phyloP scores from a whole-genome alignment of 2,113 vertebrate species.

The Carassius auratus region DNA sequence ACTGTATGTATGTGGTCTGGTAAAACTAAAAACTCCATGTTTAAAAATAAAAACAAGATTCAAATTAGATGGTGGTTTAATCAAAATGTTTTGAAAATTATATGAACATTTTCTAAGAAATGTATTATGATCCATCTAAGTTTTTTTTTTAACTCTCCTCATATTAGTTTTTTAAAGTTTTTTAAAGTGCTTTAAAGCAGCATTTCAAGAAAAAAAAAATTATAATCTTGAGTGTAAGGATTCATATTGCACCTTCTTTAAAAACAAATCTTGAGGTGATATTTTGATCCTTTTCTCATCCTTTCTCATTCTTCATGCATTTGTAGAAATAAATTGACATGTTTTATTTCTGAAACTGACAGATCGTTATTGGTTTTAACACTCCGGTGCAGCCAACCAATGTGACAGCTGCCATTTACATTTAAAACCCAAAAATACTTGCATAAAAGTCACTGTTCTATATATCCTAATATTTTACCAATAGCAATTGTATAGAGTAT shows the following conservation, averaged over 20 bases:
- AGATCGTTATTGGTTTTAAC: background rate
- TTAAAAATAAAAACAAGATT: background rate
- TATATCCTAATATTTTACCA: background rate
- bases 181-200: background rate
- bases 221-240: background rate
- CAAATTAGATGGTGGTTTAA: background rate
- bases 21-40: background rate
- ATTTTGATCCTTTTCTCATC: background rate
- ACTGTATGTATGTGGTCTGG: background rate
- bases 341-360: constrained; percentile 2
- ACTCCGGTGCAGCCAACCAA: background rate
- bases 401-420: background rate
- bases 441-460: background rate
- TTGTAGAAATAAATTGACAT: background rate
- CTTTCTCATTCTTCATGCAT: background rate
- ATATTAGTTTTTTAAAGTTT: background rate
- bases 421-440: background rate
- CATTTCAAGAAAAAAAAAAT: background rate
- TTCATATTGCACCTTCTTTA: background rate
- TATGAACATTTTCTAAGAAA: background rate
- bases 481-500: background rate
- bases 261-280: constrained; percentile 3
- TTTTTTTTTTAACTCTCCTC: background rate
- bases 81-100: background rate
- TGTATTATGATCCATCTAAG: background rate